phyloP scores from a whole-genome alignment of 2,888 invertebrate genomes.

The Melanostoma mellinum region DNA sequence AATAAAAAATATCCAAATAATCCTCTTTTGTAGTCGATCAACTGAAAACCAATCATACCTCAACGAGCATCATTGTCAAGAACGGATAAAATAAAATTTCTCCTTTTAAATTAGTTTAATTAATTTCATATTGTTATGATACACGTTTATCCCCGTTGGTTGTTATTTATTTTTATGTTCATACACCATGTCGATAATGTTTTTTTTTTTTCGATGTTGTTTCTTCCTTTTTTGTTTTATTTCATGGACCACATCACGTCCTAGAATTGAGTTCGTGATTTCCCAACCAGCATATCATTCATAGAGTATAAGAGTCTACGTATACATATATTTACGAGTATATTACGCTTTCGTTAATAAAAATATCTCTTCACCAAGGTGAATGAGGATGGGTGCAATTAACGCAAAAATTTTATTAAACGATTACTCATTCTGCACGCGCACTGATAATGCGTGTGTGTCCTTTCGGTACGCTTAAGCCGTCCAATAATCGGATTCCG shows the following conservation, averaged over 20 bases:
- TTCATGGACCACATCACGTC: slow-evolving; percentile 58
- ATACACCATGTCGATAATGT: slow-evolving; percentile 23
- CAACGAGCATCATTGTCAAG: slow-evolving; percentile 41
- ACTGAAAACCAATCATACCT: slow-evolving; percentile 48
- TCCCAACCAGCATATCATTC: slow-evolving; percentile 45
- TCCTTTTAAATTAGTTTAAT: slow-evolving; percentile 65
- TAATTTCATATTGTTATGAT: slow-evolving; percentile 68
- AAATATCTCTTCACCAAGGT: slow-evolving; percentile 8
- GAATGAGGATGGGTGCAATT: slow-evolving; percentile 52
- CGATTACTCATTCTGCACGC: slow-evolving; percentile 70
- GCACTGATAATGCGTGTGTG: slow-evolving; percentile 67
- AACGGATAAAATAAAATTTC: slow-evolving; percentile 52
- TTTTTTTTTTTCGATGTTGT: slow-evolving; percentile 2
- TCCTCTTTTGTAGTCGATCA: slow-evolving; percentile 43
- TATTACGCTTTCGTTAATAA: slow-evolving; percentile 7
- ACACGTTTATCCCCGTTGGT: slow-evolving; percentile 21
- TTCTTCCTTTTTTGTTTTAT: slow-evolving; percentile 13
- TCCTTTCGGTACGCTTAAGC: slow-evolving; percentile 58
- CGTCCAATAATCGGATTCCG: slow-evolving; percentile 68
- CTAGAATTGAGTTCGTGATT: slow-evolving; percentile 67
- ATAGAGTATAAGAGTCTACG: slow-evolving; percentile 12
- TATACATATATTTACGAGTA: slow-evolving; percentile 12
- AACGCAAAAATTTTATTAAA: slow-evolving; percentile 67
- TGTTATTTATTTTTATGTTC: slow-evolving; percentile 35
- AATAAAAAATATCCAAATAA: slow-evolving; percentile 4